phyloP scores from a whole-genome alignment of 1,140 invertebrate genomes.

The Hyles vespertilio region DNA sequence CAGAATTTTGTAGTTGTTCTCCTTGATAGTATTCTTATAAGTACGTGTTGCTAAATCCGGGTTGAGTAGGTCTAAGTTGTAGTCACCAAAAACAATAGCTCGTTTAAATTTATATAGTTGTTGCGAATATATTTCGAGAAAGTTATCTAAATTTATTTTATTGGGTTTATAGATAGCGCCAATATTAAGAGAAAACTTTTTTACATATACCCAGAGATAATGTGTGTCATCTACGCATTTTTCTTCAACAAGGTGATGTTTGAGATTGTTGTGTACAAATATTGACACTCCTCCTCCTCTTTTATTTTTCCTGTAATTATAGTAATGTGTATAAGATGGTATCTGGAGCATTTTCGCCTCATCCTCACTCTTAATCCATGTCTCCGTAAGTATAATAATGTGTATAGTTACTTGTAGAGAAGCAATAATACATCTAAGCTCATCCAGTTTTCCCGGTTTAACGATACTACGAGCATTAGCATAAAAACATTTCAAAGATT shows the following conservation, averaged over 20 bases:
- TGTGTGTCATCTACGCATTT: conserved; percentile 2
- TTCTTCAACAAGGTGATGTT: conserved; percentile 12
- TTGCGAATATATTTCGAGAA: background rate
- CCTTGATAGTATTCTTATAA: background rate
- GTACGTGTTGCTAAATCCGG: too few relatives aligned
- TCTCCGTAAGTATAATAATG: conserved; percentile 14
- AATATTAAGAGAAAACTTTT: conserved; percentile 10
- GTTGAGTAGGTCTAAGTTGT: background rate
- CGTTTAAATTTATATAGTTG: too few relatives aligned
- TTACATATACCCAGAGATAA: conserved; percentile 13
- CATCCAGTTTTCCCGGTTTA: conserved; percentile 17
- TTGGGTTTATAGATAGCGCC: conserved; percentile 5
- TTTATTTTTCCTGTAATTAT: conserved; percentile 9
- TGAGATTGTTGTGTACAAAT: conserved; percentile 15
- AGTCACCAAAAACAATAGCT: background rate
- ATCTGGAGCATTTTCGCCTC: conserved; percentile 5
- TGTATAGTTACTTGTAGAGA: conserved; percentile 1
- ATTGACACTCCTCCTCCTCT: conserved; percentile 24
- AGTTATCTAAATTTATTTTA: conserved; percentile 1
- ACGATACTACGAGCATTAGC: conserved; percentile 17
- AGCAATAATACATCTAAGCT: conserved; percentile 9
- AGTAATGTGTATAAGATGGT: conserved; percentile 15
- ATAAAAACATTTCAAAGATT: conserved; percentile 14
- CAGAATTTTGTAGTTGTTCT: too few relatives aligned
- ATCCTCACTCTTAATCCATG: conserved; percentile 15